Conservation (phyloP, 2,888 invertebrate species). For the Andrena dorsata region DNA sequence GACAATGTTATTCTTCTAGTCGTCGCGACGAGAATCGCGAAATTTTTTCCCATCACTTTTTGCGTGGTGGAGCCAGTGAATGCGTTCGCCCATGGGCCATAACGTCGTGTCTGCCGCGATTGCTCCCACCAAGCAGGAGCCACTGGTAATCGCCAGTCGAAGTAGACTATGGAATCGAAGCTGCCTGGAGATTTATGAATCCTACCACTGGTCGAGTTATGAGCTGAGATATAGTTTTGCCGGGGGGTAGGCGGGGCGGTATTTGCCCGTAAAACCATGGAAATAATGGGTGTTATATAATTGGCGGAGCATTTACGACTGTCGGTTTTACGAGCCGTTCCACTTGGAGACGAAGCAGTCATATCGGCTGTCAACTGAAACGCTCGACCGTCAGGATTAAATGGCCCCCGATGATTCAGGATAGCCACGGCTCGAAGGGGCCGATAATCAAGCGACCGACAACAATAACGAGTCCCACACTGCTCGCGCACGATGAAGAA, state of each 20-base stretch:
- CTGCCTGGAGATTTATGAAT: conserved; percentile 42
- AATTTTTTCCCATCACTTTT: conserved; percentile 2
- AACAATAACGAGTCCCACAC: background rate
- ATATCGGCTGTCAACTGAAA: conserved; percentile 53
- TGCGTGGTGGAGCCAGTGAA: background rate
- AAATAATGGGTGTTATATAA: conserved; percentile 60
- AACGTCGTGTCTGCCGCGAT: background rate
- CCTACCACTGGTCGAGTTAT: conserved; percentile 21
- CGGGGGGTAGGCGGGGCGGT: background rate
- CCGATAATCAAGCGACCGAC: conserved; percentile 41
- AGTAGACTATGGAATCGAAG: conserved; percentile 24
- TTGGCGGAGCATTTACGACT: conserved; percentile 56
- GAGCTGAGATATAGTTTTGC: conserved; percentile 30
- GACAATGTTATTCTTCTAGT: background rate
- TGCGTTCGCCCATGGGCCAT: background rate
- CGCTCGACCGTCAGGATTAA: conserved; percentile 60
- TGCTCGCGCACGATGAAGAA: background rate
- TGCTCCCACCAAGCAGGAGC: background rate
- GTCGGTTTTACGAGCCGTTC: conserved; percentile 55
- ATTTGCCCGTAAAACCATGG: conserved; percentile 41
- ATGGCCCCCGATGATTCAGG: conserved; percentile 62
- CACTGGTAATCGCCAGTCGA: background rate
- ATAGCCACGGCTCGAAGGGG: conserved; percentile 8
- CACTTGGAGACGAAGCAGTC: conserved; percentile 54
- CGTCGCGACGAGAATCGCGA: background rate